These are phyloP conservation scores for Hemicordylus capensis DNA, from an alignment of 2,113 vertebrate genomes.

Conservation along the genomic window DNA sequence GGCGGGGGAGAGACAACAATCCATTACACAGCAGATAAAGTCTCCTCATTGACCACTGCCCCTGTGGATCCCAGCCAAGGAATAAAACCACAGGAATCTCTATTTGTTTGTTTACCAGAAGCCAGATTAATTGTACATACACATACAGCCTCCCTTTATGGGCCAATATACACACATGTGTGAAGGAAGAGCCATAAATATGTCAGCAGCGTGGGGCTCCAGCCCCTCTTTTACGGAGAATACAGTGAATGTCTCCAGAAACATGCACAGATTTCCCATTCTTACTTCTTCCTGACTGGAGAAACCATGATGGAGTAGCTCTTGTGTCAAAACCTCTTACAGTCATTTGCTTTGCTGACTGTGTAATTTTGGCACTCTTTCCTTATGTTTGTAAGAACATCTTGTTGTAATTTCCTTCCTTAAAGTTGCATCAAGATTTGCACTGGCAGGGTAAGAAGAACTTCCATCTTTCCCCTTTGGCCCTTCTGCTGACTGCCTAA, in stretches of 20 bases:
- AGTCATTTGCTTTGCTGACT: constrained; percentile 1
- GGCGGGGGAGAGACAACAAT: not conserved
- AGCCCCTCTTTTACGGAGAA: not conserved
- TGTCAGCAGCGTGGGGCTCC: not conserved
- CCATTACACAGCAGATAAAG: constrained; percentile 16
- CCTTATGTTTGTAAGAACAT: not conserved
- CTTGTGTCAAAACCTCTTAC: constrained; percentile 1
- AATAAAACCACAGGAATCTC: constrained; percentile 10
- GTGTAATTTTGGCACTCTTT: constrained; percentile 6
- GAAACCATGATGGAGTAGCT: not conserved
- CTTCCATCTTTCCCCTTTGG: not conserved
- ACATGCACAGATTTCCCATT: not conserved
- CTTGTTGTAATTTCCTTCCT: constrained; percentile 20
- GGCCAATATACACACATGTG: not conserved
- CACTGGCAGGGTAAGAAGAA: not conserved
- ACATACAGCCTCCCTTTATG: constrained; percentile 18
- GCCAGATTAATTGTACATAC: constrained; percentile 4
- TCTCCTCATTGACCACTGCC: constrained; percentile 17
- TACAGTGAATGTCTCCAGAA: not conserved
- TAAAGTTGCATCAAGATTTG: not conserved
- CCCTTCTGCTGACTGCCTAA: not conserved
- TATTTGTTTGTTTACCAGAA: constrained; percentile 41
- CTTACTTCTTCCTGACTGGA: not conserved
- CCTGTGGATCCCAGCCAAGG: constrained; percentile 29
- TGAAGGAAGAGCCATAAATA: not conserved